Conservation (phyloP, 35 echinoderm and acorn worm genomes). For the Ophiothrix spiculata region DNA sequence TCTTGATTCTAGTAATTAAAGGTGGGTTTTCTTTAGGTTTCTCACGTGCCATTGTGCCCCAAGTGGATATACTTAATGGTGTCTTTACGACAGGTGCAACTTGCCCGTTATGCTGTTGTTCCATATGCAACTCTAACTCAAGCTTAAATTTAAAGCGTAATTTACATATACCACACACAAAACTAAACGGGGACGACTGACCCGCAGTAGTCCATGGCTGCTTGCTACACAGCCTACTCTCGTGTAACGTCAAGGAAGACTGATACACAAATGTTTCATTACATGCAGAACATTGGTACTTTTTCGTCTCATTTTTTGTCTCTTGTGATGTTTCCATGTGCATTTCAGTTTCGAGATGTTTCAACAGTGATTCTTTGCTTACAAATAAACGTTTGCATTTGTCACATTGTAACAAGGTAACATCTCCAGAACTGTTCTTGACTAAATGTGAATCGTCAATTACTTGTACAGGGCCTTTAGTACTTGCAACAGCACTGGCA, state of each 20-base stretch:
- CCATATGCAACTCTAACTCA: slow-evolving; percentile 19
- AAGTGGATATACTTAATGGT: not conserved
- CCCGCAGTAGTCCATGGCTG: not conserved
- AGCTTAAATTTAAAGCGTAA: slow-evolving; percentile 13
- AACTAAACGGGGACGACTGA: not conserved
- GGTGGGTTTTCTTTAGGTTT: not conserved
- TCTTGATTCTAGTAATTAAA: not conserved
- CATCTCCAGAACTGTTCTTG: slow-evolving; percentile 2
- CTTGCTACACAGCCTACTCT: not conserved
- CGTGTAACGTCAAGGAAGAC: slow-evolving; percentile 26
- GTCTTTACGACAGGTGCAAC: not conserved
- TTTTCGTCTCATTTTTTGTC: not conserved
- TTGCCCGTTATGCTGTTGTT: not conserved
- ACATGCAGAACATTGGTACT: not conserved
- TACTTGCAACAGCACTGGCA: not conserved
- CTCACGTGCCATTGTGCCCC: not conserved
- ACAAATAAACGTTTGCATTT: slow-evolving; percentile 34
- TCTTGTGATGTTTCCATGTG: slow-evolving; percentile 6
- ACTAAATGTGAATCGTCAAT: not conserved
- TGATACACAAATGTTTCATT: slow-evolving; percentile 3
- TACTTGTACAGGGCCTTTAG: not conserved
- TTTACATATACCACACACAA: slow-evolving; percentile 29
- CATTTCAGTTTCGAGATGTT: slow-evolving; percentile 33
- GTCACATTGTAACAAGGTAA: slow-evolving; percentile 26
- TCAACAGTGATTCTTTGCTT: slow-evolving; percentile 24